A percentile compares a stretch with the other conserved stretches of the same genome.
Conservation (phyloP, 2,888 invertebrate genomes). For the Serripes groenlandicus region DNA sequence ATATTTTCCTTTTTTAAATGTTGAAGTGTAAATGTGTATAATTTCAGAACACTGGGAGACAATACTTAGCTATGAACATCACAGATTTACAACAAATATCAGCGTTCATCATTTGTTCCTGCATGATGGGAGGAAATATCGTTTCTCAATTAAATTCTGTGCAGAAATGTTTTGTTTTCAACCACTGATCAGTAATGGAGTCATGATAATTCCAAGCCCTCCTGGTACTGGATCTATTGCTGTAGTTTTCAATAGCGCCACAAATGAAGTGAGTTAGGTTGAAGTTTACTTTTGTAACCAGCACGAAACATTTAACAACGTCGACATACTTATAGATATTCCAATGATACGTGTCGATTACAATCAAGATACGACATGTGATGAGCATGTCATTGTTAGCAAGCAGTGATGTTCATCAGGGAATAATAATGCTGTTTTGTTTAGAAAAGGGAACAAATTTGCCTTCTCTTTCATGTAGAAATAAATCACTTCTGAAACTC, state of each 20-base stretch:
- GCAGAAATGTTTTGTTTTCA: constrained; percentile 24
- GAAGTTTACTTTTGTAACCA: no score
- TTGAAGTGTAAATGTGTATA: neutral
- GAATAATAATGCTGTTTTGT: no score
- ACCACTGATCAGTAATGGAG: constrained; percentile 44
- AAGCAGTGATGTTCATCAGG: no score
- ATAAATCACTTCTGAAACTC: no score
- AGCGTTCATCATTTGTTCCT: constrained; percentile 19
- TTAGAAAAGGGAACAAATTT: no score
- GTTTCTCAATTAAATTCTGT: constrained; percentile 36
- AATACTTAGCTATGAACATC: constrained; percentile 19
- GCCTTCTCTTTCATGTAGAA: no score
- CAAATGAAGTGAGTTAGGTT: constrained; percentile 18
- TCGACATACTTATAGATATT: no score
- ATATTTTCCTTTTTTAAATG: neutral
- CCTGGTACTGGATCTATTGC: constrained; percentile 28
- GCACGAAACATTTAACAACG: no score
- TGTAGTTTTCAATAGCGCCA: constrained; percentile 4
- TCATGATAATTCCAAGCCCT: constrained; percentile 45
- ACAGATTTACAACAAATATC: constrained; percentile 11
- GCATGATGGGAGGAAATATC: constrained; percentile 20
- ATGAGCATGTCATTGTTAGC: no score
- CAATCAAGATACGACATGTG: no score
- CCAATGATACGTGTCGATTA: no score
- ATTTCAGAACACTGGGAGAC: constrained; percentile 32